These are phyloP conservation scores for Eulemur macaco DNA, from an alignment of 2,113 vertebrate genomes.

Conservation along the genomic window DNA sequence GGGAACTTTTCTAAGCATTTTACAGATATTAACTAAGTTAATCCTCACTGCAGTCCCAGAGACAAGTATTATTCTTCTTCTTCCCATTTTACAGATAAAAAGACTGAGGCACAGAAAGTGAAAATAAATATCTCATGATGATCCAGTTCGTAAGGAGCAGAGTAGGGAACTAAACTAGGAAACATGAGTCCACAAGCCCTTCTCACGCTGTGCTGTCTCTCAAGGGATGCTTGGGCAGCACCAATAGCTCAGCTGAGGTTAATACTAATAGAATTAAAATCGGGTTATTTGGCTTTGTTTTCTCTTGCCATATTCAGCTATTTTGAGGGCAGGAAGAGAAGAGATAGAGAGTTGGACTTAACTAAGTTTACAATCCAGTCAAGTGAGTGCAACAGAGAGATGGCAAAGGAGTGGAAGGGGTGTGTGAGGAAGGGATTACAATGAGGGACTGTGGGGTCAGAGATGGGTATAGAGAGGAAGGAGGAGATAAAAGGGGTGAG, in stretches of 20 bases:
- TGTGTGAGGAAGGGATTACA: not conserved
- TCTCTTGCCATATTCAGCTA: not conserved
- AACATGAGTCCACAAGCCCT: not conserved
- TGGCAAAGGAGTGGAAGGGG: not conserved
- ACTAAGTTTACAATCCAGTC: not conserved
- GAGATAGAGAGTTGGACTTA: not conserved
- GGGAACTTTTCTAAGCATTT: not conserved
- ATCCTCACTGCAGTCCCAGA: not conserved
- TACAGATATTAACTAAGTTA: not conserved
- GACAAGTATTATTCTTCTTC: not conserved
- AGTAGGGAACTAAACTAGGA: not conserved
- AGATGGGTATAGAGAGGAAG: not conserved
- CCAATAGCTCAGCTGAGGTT: not conserved
- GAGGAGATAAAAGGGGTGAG: not conserved
- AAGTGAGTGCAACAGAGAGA: not conserved
- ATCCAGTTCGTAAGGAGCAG: not conserved
- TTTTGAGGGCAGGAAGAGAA: not conserved
- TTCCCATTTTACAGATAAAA: not conserved
- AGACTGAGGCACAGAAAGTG: not conserved
- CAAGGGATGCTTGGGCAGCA: not conserved
- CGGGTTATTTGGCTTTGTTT: not conserved
- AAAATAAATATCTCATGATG: not conserved
- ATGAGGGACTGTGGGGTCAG: not conserved
- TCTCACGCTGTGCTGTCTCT: not conserved
- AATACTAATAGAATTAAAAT: not conserved